phyloP scores from a whole-genome alignment of 2,797 vertebrate genomes.

The Gastrophryne carolinensis region DNA sequence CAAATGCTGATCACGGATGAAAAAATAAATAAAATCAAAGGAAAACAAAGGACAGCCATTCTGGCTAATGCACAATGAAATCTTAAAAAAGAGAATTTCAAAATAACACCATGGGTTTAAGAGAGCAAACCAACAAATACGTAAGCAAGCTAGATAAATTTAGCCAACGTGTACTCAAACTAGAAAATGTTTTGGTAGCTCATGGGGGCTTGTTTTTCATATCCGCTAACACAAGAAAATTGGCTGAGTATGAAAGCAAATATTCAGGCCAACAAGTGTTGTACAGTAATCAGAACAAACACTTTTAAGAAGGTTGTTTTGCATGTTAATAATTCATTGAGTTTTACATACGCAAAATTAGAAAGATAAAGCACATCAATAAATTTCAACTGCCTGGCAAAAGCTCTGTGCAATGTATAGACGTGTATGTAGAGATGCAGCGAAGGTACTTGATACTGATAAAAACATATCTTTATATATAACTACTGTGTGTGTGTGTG shows the following conservation, averaged over 20 bases:
- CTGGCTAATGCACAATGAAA: not conserved
- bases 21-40: not conserved
- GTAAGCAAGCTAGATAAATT: no score
- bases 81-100: not conserved
- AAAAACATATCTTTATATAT: no score
- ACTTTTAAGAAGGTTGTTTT: constrained; percentile 14
- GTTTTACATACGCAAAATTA: not conserved
- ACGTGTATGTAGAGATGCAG: no score
- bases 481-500: no score
- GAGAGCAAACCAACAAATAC: not conserved
- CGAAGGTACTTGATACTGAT: no score
- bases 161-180: constrained; percentile 23
- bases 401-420: not conserved
- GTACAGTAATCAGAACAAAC: not conserved
- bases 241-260: constrained; percentile 33
- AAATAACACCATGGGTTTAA: constrained; percentile 8
- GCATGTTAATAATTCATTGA: constrained; percentile 16
- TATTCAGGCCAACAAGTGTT: constrained; percentile 7
- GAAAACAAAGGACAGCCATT: not conserved
- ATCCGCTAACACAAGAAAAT: constrained; percentile 23
- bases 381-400: not conserved
- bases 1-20: not conserved
- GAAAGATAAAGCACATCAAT: not conserved
- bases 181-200: constrained; percentile 20
- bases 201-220: constrained; percentile 2